Conservation (phyloP, 2,888 invertebrate species). For the Lithophane semibrunnea region DNA sequence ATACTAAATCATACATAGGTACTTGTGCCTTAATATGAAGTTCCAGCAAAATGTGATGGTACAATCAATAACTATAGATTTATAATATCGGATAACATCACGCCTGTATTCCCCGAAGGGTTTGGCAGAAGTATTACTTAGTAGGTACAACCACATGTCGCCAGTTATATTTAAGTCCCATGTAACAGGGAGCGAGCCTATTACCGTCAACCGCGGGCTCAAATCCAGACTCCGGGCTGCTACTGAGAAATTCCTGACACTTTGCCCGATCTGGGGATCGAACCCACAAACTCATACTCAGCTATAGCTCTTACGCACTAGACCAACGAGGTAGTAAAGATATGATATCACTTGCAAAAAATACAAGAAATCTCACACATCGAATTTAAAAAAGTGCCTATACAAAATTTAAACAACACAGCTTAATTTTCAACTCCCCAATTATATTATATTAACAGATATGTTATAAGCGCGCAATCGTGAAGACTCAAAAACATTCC, state of each 20-base stretch:
- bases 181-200: not conserved
- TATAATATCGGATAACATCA: no score
- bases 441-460: no score
- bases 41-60: not conserved
- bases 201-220: not conserved
- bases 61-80: not conserved
- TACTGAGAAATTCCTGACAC: not conserved
- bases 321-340: not conserved
- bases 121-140: not conserved
- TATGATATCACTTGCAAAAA: not conserved
- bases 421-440: not conserved
- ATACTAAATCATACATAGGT: conserved; percentile 5
- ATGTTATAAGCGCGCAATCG: no score
- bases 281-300: not conserved
- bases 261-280: not conserved
- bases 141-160: no score
- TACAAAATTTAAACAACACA: not conserved
- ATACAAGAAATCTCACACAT: not conserved
- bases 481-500: no score
- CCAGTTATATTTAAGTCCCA: not conserved
- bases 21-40: not conserved
- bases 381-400: not conserved
- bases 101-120: not conserved
- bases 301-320: not conserved
- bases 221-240: not conserved